A percentile compares a stretch with the other conserved stretches of the same genome.
Evolutionary conservation across 2,888 invertebrate species (phyloP).

Genomic region (Mesodorylaimus sp.): DNA sequence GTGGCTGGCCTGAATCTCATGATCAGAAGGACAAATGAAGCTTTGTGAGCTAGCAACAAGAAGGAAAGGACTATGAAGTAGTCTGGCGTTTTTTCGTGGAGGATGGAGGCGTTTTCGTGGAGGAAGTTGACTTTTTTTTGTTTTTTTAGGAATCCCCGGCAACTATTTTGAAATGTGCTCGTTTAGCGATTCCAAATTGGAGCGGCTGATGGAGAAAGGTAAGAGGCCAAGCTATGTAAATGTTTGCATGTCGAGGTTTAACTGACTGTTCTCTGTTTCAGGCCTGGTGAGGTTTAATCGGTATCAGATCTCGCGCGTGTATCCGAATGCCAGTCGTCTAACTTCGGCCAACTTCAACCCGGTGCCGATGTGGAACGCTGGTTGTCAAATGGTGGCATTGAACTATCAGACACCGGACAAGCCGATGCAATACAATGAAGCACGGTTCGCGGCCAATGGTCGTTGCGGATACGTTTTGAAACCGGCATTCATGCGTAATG

Average conservation of each 20-base stretch:
- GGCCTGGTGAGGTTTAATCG: constrained; percentile 22
- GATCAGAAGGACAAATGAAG: no score
- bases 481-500: constrained; percentile 66
- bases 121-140: no score
- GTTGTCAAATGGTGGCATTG: constrained; percentile 87
- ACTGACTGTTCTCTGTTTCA: not conserved
- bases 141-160: constrained; percentile 29
- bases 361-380: constrained; percentile 78
- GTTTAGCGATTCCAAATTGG: constrained; percentile 85
- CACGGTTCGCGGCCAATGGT: constrained; percentile 76
- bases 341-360: constrained; percentile 96
- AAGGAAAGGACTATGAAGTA: no score
- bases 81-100: no score
- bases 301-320: constrained; percentile 72
- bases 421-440: constrained; percentile 85
- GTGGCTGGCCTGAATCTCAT: no score
- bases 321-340: constrained; percentile 68
- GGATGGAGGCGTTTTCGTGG: no score
- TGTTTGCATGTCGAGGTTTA: not conserved
- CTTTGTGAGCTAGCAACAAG: no score
- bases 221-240: constrained; percentile 17
- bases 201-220: constrained; percentile 52
- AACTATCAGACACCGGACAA: constrained; percentile 91
- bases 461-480: constrained; percentile 74
- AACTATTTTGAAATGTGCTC: constrained; percentile 91